Evolutionary conservation across 2,888 invertebrate genomes (phyloP).

Genomic region (Camponotus fellah): DNA sequence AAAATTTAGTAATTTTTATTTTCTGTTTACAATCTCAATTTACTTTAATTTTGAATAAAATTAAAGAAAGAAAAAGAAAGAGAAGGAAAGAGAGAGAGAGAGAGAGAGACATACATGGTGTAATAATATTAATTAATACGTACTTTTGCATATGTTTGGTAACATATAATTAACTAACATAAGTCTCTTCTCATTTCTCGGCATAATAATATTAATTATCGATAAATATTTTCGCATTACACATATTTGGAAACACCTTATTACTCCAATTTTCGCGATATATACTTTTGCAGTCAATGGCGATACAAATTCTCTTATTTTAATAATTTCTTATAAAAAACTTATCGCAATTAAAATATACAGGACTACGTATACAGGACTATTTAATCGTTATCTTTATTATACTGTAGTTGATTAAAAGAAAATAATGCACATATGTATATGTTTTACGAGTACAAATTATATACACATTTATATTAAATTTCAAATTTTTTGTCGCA

Average conservation of each 20-base stretch:
- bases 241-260: not conserved
- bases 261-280: conserved; percentile 2
- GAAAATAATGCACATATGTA: not conserved
- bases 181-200: not conserved
- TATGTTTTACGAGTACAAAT: not conserved
- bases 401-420: not conserved
- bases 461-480: not conserved
- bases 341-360: conserved; percentile 12
- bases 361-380: not conserved
- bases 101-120: too few relatives aligned
- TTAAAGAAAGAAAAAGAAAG: not conserved
- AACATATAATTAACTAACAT: conserved; percentile 1
- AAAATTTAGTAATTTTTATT: not conserved
- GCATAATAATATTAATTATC: not conserved
- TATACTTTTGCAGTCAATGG: not conserved
- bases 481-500: not conserved
- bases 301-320: not conserved
- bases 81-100: too few relatives aligned
- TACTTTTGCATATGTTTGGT: not conserved
- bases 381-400: not conserved
- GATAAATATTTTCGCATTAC: not conserved
- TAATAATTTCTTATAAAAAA: conserved; percentile 12
- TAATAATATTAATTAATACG: not conserved
- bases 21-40: not conserved
- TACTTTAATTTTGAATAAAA: not conserved